phyloP scores from a whole-genome alignment of 2,797 vertebrate genomes.

The Centropyge bicolor region DNA sequence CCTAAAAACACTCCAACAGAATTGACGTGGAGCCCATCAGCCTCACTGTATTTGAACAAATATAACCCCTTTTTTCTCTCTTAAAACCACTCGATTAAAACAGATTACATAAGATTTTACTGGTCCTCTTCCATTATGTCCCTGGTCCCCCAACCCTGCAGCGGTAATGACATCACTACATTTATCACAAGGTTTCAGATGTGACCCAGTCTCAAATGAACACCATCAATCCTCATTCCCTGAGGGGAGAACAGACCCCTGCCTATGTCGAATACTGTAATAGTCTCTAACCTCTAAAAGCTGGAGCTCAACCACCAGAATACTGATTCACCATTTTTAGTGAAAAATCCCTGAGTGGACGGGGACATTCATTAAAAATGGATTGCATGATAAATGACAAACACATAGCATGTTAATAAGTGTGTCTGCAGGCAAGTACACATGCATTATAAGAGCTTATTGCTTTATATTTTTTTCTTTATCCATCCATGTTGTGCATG shows the following conservation, averaged over 20 bases:
- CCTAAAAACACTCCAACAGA: background rate
- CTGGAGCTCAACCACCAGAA: slow-evolving; percentile 43
- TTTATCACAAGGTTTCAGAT: slow-evolving; percentile 71
- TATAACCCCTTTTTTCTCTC: background rate
- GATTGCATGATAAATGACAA: slow-evolving; percentile 2
- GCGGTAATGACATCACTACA: slow-evolving; percentile 67
- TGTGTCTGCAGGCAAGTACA: background rate
- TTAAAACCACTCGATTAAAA: slow-evolving; percentile 7
- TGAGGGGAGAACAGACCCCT: slow-evolving; percentile 44
- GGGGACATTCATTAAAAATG: slow-evolving; percentile 16
- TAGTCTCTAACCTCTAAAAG: slow-evolving; percentile 49
- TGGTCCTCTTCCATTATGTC: slow-evolving; percentile 1
- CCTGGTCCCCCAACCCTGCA: background rate
- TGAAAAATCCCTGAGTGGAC: slow-evolving; percentile 16
- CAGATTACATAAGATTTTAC: slow-evolving; percentile 39
- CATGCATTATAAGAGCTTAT: background rate
- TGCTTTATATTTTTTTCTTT: background rate
- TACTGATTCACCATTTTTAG: slow-evolving; percentile 43
- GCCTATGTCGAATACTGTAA: slow-evolving; percentile 48
- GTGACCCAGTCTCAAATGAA: slow-evolving; percentile 71
- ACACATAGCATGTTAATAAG: background rate
- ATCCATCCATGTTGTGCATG: background rate
- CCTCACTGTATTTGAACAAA: background rate
- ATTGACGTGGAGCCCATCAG: background rate
- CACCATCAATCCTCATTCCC: slow-evolving; percentile 71